phyloP scores from a whole-genome alignment of 2,797 vertebrate genomes.

The Sebastolobus altivelis region DNA sequence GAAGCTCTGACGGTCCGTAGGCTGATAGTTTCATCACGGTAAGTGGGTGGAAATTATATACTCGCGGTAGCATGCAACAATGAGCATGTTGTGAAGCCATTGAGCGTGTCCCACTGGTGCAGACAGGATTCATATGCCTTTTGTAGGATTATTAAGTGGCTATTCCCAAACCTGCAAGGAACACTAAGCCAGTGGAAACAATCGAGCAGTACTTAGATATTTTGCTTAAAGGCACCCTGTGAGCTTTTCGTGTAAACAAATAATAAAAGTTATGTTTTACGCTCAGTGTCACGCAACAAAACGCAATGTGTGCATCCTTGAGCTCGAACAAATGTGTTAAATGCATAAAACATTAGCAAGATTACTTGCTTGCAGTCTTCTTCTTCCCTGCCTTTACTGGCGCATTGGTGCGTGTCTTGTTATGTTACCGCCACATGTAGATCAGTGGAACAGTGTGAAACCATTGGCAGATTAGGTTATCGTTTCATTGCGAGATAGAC shows the following conservation, averaged over 20 bases:
- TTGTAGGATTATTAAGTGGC: conserved; percentile 49
- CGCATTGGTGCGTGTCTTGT: background rate
- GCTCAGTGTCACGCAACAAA: background rate
- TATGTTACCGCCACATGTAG: background rate
- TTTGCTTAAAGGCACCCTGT: background rate
- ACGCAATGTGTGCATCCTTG: background rate
- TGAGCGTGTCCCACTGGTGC: conserved; percentile 27
- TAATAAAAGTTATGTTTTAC: background rate
- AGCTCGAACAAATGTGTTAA: background rate
- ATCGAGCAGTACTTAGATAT: background rate
- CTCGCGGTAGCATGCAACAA: conserved; percentile 38
- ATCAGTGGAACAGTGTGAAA: background rate
- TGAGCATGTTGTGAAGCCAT: conserved; percentile 42
- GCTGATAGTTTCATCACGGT: conserved; percentile 52
- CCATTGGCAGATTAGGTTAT: background rate
- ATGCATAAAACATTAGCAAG: background rate
- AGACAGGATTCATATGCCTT: conserved; percentile 49
- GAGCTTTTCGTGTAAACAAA: conserved; percentile 7
- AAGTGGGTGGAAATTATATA: conserved; percentile 57
- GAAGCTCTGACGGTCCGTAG: conserved; percentile 27
- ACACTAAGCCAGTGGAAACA: conserved; percentile 14
- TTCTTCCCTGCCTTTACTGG: background rate
- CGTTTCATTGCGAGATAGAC: background rate
- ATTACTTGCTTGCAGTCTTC: background rate
- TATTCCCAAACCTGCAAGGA: conserved; percentile 29